Evolutionary conservation across 35 echinoderm and acorn worm species (phyloP).

Genomic region (Holothuria glaberrima): DNA sequence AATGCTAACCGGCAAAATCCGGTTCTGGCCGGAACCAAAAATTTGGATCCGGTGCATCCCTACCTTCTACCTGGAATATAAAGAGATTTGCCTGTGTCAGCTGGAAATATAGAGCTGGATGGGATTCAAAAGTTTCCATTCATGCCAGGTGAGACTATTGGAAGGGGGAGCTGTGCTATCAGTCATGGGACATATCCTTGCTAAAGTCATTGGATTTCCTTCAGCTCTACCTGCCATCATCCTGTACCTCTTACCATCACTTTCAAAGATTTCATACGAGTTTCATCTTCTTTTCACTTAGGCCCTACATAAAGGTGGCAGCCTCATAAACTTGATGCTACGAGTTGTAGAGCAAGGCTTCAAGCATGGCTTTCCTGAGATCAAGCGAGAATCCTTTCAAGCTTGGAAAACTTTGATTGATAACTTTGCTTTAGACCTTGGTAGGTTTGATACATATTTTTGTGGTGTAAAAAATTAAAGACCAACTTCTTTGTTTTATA

Average conservation of each 20-base stretch:
- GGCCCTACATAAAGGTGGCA: constrained; percentile 86
- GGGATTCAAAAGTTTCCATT: too few species aligned
- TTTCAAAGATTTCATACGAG: background rate
- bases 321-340: constrained; percentile 87
- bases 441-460: constrained; percentile 34
- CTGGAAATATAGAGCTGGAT: too few species aligned
- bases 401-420: constrained; percentile 90
- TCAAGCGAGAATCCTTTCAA: constrained; percentile 76
- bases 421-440: constrained; percentile 87
- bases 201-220: too few species aligned
- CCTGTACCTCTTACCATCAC: background rate
- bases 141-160: background rate
- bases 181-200: too few species aligned
- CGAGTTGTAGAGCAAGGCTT: constrained; percentile 90
- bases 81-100: too few species aligned
- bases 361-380: constrained; percentile 77
- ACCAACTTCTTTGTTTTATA: too few species aligned
- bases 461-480: too few species aligned
- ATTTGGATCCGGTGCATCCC: too few species aligned
- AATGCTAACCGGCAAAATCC: too few species aligned
- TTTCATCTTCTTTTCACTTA: constrained; percentile 39
- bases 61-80: too few species aligned
- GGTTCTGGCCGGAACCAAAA: too few species aligned
- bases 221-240: too few species aligned
- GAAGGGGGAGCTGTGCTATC: background rate